Percentiles rank a stretch among this genome's conserved stretches.
Conservation (phyloP, 2,113 vertebrate species). For the Pseudopodoces humilis region DNA sequence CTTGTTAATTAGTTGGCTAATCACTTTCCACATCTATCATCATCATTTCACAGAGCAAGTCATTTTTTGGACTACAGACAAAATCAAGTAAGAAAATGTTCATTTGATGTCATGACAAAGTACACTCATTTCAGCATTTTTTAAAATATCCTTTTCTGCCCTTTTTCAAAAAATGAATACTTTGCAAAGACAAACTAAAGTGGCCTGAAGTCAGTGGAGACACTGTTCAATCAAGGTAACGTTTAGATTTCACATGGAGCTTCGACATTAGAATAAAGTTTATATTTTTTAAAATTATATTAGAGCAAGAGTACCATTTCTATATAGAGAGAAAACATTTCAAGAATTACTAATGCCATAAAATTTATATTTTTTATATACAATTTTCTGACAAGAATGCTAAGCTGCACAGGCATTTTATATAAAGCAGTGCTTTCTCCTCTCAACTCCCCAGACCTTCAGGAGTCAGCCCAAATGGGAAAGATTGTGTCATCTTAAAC, state of each 20-base stretch:
- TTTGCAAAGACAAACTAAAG: not conserved
- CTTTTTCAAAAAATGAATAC: not conserved
- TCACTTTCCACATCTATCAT: slow-evolving; percentile 7
- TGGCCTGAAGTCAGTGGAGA: not conserved
- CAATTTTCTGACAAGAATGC: not conserved
- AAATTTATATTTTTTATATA: not conserved
- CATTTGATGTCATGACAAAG: not conserved
- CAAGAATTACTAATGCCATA: not conserved
- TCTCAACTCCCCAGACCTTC: not conserved
- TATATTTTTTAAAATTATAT: not conserved
- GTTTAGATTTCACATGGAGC: not conserved
- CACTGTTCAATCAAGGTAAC: not conserved
- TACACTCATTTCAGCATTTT: not conserved
- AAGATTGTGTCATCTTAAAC: not conserved
- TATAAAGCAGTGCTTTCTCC: not conserved
- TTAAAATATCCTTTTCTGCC: not conserved
- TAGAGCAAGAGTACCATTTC: not conserved
- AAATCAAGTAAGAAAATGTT: not conserved
- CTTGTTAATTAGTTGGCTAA: slow-evolving; percentile 45
- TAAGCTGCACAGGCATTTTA: not conserved
- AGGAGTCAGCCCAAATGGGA: not conserved
- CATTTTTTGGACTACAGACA: not conserved
- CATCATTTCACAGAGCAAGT: not conserved
- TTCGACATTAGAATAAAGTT: not conserved
- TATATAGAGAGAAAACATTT: not conserved